Evolutionary conservation across 2,113 vertebrate species (phyloP).

Genomic region (Phylloscopus whistleri): DNA sequence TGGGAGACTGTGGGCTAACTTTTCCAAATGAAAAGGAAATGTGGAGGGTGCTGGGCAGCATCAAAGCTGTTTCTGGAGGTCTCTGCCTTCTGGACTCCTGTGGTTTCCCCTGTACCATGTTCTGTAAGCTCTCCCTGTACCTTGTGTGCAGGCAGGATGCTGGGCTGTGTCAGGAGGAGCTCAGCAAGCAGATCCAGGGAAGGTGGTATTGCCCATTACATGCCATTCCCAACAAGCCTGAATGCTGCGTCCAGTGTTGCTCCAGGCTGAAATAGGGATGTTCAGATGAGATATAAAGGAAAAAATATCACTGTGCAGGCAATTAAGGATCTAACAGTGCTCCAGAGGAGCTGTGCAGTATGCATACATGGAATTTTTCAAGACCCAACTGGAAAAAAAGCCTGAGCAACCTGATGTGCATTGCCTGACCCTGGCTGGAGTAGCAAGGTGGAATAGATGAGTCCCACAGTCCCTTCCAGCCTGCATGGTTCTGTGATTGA

Average conservation of each 20-base stretch:
- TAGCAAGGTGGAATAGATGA: not conserved
- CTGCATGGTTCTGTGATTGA: not conserved
- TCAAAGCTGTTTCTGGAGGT: not conserved
- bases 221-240: not conserved
- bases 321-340: not conserved
- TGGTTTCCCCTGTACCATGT: not conserved
- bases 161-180: not conserved
- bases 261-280: not conserved
- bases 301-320: accelerated
- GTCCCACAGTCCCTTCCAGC: not conserved
- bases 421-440: not conserved
- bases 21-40: not conserved
- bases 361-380: not conserved
- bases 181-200: not conserved
- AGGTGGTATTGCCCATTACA: accelerated
- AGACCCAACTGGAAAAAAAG: not conserved
- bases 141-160: not conserved
- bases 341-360: not conserved
- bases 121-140: accelerated
- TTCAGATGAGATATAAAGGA: not conserved
- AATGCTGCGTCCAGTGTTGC: not conserved
- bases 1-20: not conserved
- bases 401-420: not conserved
- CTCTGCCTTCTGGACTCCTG: not conserved
- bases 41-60: not conserved